phyloP scores from a whole-genome alignment of 1,140 invertebrate genomes.

The Melipona quadrifasciata region DNA sequence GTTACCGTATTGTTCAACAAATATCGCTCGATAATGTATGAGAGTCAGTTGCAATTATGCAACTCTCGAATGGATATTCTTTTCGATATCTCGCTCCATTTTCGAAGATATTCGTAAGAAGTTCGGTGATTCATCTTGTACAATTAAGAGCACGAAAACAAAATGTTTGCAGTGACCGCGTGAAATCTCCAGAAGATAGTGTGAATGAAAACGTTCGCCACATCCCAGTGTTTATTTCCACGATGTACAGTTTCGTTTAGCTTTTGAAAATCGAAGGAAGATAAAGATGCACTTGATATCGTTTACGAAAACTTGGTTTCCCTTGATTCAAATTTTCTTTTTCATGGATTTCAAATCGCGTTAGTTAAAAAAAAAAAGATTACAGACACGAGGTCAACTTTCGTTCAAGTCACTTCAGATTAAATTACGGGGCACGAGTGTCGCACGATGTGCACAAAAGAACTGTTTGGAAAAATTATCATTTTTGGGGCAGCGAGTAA shows the following conservation, averaged over 20 bases:
- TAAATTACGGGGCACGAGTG: neutral
- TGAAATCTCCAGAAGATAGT: neutral
- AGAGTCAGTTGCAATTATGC: neutral
- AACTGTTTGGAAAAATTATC: neutral
- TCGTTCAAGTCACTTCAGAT: neutral
- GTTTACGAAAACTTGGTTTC: neutral
- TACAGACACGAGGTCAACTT: neutral
- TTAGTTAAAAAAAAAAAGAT: too few relatives aligned
- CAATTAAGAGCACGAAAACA: neutral
- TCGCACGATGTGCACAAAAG: neutral
- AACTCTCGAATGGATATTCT: neutral
- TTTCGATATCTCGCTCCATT: neutral
- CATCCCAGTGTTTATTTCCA: neutral
- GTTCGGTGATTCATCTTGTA: neutral
- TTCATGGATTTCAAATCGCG: too few relatives aligned
- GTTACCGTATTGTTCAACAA: neutral
- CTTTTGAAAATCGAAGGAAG: neutral
- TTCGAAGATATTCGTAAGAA: neutral
- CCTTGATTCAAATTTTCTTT: too few relatives aligned
- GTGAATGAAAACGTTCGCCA: neutral
- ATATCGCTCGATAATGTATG: neutral
- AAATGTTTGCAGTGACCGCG: neutral
- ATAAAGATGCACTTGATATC: neutral
- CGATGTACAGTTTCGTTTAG: neutral
- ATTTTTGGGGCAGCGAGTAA: neutral